phyloP scores from a whole-genome alignment of 2,888 invertebrate species.

The Dione juno region DNA sequence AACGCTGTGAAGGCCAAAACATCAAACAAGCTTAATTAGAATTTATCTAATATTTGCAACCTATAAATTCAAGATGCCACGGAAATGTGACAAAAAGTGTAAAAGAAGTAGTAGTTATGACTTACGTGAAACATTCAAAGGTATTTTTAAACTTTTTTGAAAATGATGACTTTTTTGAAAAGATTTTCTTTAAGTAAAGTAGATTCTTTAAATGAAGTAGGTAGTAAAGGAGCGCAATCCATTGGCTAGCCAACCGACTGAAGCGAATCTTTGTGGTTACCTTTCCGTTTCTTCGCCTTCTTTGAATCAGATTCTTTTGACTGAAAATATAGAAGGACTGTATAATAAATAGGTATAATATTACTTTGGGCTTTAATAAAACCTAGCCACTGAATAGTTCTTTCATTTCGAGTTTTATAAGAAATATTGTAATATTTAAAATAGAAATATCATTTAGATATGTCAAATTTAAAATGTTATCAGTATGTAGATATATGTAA shows the following conservation, averaged over 20 bases:
- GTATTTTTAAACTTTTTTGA: conserved; percentile 26
- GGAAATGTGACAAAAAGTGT: conserved; percentile 21
- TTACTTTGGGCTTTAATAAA: conserved; percentile 33
- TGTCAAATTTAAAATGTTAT: not conserved
- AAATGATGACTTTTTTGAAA: too few species aligned
- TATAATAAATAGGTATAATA: conserved; percentile 38
- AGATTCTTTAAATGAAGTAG: conserved; percentile 43
- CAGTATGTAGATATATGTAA: not conserved
- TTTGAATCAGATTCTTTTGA: conserved; percentile 51
- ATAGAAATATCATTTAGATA: not conserved
- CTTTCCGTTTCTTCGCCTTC: conserved; percentile 53
- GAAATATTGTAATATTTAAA: conserved; percentile 7
- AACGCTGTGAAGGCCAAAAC: conserved; percentile 21
- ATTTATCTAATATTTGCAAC: not conserved
- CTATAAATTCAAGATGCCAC: not conserved
- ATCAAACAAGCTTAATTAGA: conserved; percentile 24
- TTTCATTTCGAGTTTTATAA: conserved; percentile 20
- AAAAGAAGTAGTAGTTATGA: conserved; percentile 10
- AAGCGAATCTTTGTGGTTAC: conserved; percentile 53
- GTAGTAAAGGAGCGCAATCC: conserved; percentile 46
- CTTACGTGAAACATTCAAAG: conserved; percentile 23
- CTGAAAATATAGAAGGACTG: conserved; percentile 47
- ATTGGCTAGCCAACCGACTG: conserved; percentile 50
- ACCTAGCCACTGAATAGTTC: conserved; percentile 22
- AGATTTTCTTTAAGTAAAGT: conserved; percentile 34